Base-by-base conservation (phyloP, 2,113 vertebrate genomes). In the Pholis gunnellus region DNA sequence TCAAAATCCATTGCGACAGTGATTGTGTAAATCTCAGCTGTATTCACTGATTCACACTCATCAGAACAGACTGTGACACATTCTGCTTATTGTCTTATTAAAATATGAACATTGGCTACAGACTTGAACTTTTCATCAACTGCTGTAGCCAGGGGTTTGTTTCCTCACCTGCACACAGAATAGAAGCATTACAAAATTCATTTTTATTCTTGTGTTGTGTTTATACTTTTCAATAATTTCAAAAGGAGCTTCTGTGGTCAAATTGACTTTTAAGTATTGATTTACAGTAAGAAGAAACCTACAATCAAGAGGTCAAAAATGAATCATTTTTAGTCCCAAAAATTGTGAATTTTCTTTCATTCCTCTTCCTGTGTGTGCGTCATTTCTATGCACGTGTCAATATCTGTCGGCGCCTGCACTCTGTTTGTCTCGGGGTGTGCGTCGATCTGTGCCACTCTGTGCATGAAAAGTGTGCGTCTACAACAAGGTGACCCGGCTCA, bases 401-500 rank as follows among this genome's bases (percentile, higher is more conserved):
- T 29, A 46, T 29, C 11, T 56, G 18, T 15, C 22, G 17, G 48
- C 6, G 15, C 69, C 50, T 66, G 7, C n/a, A 20, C 22, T 38
- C 9, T 74, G 36, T 36, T 40, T 3, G 48, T 72, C 60, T 77
- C 72, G 73, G 27, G 44, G 31, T 22, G 50, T 42, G 29, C 13
- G 20, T 63, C 25, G 17, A 2, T 77, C 46, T 82, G 18, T 44
- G 25, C 25, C 56, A 15, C 25, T 29, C 2, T 82, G 50, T 46
- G 38, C 36, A 34, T 67, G 36, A 25, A 27, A 66, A 38, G 27
- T 22, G 40, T 65, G 18, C 54, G 29, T 73, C 54, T 57, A 61
- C 50, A 56, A 14, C 60, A 91, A 87, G 81, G 85, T 87, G 88
- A 89, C 88, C 72, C 52, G 1, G 44, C 9, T 84, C 91, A 90